phyloP scores from a whole-genome alignment of 2,888 invertebrate species.

The Troides helena region DNA sequence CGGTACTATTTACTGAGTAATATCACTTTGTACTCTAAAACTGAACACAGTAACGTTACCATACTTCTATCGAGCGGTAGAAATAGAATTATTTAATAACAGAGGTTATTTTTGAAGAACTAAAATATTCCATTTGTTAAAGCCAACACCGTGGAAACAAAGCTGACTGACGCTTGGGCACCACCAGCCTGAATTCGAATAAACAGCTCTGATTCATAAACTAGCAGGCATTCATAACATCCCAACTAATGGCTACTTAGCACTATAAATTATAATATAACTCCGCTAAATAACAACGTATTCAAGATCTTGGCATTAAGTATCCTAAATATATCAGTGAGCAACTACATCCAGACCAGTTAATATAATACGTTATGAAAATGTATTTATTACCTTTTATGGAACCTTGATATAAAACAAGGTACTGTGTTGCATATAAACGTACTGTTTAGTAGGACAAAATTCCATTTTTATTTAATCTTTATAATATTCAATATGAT shows the following conservation, averaged over 20 bases:
- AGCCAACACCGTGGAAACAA: conserved; percentile 32
- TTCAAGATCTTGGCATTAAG: conserved; percentile 11
- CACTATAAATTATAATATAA: conserved; percentile 31
- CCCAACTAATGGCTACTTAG: conserved; percentile 53
- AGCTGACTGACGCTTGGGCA: conserved; percentile 66
- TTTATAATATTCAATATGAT: too few species aligned
- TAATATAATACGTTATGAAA: conserved; percentile 6
- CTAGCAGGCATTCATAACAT: conserved; percentile 41
- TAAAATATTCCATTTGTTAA: not conserved
- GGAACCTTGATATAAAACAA: not conserved
- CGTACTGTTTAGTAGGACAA: not conserved
- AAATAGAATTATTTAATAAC: not conserved
- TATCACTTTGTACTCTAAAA: too few species aligned
- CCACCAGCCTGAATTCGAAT: conserved; percentile 53
- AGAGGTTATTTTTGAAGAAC: not conserved
- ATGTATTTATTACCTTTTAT: not conserved
- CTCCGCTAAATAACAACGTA: conserved; percentile 18
- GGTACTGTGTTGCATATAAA: not conserved
- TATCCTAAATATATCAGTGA: not conserved
- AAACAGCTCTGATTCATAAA: conserved; percentile 68
- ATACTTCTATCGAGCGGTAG: too few species aligned
- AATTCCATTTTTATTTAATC: too few species aligned
- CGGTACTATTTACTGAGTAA: too few species aligned
- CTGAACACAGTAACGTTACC: too few species aligned
- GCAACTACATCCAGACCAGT: not conserved